These are phyloP conservation scores for Peromyscus maniculatus DNA, from an alignment of 2,113 vertebrate species.

Conservation along the genomic window DNA sequence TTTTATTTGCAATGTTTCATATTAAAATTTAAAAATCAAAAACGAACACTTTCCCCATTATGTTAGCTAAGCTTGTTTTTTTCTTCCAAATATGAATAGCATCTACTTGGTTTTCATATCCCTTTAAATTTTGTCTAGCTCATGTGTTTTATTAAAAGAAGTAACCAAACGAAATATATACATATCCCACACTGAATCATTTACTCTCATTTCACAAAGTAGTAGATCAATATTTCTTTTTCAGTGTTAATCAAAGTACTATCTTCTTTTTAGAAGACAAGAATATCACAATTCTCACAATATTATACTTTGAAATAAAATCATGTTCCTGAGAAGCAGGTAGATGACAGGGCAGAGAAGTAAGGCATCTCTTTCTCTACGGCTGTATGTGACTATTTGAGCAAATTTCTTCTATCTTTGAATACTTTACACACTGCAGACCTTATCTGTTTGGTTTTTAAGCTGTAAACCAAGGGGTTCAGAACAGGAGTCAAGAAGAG, in stretches of 20 bases:
- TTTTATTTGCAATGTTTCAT: background rate
- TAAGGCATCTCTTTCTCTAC: background rate
- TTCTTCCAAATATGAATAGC: background rate
- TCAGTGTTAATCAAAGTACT: background rate
- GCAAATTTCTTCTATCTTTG: background rate
- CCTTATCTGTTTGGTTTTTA: constrained; percentile 77
- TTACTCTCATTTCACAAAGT: background rate
- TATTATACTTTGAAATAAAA: background rate
- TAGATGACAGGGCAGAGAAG: background rate
- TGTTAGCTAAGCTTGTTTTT: background rate
- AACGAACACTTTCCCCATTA: background rate
- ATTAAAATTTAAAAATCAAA: background rate
- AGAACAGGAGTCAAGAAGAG: constrained; percentile 78
- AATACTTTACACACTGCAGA: background rate
- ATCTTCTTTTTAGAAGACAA: background rate
- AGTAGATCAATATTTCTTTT: background rate
- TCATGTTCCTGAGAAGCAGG: background rate
- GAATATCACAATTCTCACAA: background rate
- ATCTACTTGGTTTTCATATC: background rate
- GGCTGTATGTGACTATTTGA: background rate
- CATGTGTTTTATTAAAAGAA: background rate
- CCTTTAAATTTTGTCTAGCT: background rate
- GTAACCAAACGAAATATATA: background rate
- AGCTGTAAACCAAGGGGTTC: constrained; percentile 79
- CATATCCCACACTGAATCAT: background rate